Base-by-base conservation (phyloP, 1,140 invertebrate species). In the Stegodyphus dumicola region DNA sequence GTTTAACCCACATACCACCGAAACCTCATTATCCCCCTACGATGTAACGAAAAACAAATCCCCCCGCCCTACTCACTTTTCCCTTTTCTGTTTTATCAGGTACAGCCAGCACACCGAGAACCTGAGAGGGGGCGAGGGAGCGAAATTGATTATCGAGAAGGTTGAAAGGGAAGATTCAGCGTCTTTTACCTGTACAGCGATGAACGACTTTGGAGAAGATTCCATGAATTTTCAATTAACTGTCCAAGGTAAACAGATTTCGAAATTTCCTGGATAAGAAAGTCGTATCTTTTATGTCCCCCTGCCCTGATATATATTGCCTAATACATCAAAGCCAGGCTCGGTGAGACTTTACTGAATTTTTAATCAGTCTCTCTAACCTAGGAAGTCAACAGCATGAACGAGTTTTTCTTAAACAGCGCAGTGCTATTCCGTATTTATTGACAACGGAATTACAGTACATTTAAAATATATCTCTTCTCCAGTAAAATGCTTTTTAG, bases 211-310 rank as follows among this genome's bases (percentile, higher is more conserved):
- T 90, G 97, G 97, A 49, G 96, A 95, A 88, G 97, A 98, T 90
- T 96, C 98, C 88, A 97, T 97, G 17, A 97, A 95, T 90, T 97
- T 98, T 89, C 97, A 97, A 90, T 94, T 99, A 92, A 97, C 97
- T 89, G 95, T 98, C 87, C 97, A 98, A 94, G 95, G 95, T 95
- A 90, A 87, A 65, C 18, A 77, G 11, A 75, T 71, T 33, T 51
- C 49, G 69, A 71, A 71, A 11, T 71, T 33, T 71, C n/a, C 69
- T 13, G 69, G 64, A 15, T 66, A 60, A 64, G 69, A 80, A 64
- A 71, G 77, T 65, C 64, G 75, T 78, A 53, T 69, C 77, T 78
- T 67, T 78, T 78, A 78, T 65, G 65, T 78, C 77, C 52, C 51
- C 17, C 15, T 77, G 75, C 33, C 33, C 33, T 33, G 33, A 33